These are phyloP conservation scores for Vidua chalybeata DNA, from an alignment of 2,113 vertebrate genomes.

Conservation along the genomic window DNA sequence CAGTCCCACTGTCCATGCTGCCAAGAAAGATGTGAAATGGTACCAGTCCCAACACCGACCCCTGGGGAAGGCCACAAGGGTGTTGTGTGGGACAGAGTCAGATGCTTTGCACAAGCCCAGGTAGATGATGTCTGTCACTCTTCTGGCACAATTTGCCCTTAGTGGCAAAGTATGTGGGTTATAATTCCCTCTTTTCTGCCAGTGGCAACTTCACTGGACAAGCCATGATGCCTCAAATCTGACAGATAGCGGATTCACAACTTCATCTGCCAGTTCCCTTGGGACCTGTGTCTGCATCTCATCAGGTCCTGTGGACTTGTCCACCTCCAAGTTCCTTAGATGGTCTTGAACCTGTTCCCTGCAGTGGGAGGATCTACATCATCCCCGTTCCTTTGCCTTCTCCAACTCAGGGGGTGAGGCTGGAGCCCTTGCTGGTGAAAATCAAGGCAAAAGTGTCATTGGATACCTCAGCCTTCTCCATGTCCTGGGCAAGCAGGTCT, in stretches of 20 bases:
- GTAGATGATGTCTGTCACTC: not conserved
- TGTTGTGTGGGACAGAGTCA: not conserved
- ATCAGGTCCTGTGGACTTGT: not conserved
- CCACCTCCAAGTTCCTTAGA: not conserved
- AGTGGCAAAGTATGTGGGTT: not conserved
- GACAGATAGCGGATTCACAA: not conserved
- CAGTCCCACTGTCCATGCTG: rapidly evolving
- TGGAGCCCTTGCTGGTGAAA: not conserved
- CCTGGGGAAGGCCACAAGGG: not conserved
- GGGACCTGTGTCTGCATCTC: not conserved
- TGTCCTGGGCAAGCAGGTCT: not conserved
- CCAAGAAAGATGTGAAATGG: not conserved
- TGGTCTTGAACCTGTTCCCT: not conserved
- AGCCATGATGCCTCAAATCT: not conserved
- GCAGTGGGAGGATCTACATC: not conserved
- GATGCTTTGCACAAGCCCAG: not conserved
- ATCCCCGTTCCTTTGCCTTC: not conserved
- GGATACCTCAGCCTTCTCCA: not conserved
- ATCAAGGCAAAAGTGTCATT: not conserved
- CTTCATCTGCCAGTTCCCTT: not conserved
- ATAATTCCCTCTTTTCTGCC: not conserved
- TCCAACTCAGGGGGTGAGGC: not conserved
- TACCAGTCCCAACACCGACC: too few species aligned
- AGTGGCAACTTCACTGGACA: too few species aligned
- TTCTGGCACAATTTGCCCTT: not conserved